Conservation (phyloP, 37 sponge, comb jelly and placozoan species). For the Halisarca cf. caerulea region DNA sequence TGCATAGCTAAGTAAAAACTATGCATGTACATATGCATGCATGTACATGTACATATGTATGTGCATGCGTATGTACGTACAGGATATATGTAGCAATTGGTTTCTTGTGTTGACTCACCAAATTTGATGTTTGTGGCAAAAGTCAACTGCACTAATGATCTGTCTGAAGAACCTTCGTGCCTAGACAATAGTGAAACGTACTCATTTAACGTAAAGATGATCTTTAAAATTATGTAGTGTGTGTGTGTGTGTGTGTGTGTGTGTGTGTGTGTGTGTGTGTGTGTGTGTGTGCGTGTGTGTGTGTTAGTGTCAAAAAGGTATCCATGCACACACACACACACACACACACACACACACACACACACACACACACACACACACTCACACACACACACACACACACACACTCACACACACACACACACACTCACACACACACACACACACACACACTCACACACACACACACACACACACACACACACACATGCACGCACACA, state of each 20-base stretch:
- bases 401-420: too few species aligned
- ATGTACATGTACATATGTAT: too few species aligned
- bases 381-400: too few species aligned
- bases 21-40: too few species aligned
- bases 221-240: not conserved
- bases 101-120: conserved; percentile 77
- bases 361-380: not conserved
- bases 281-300: not conserved
- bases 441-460: too few species aligned
- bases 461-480: too few species aligned
- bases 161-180: conserved; percentile 88
- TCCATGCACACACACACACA: not conserved
- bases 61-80: too few species aligned
- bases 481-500: too few species aligned
- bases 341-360: not conserved
- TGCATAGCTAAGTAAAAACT: too few species aligned
- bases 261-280: too few species aligned
- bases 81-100: too few species aligned
- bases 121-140: conserved; percentile 93
- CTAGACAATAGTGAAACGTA: conserved; percentile 33
- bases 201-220: not conserved
- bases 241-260: not conserved
- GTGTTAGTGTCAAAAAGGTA: not conserved
- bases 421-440: too few species aligned
- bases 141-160: conserved; percentile 90